A percentile compares a stretch with the other conserved stretches of the same genome.
Conservation (phyloP, 2,888 invertebrate genomes). For the Hydroisotoma schaefferi region DNA sequence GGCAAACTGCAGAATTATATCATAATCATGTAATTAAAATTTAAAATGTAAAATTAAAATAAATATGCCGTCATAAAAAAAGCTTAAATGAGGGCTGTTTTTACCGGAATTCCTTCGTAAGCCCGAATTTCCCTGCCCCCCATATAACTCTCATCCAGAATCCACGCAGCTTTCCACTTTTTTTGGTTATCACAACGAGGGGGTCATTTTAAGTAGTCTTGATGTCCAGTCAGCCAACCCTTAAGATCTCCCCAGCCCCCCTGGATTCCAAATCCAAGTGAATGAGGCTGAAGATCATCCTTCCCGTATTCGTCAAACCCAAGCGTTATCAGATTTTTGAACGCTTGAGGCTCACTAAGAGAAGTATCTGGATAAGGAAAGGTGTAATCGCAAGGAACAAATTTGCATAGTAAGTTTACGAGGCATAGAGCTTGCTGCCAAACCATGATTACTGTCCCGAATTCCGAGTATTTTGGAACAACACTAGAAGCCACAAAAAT, state of each 20-base stretch:
- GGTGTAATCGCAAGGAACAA: conserved; percentile 38
- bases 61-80: neutral
- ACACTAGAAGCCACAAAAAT: no score
- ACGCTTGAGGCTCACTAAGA: conserved; percentile 4
- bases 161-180: conserved; percentile 25
- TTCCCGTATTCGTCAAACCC: conserved; percentile 11
- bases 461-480: no score
- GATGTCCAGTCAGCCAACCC: conserved; percentile 3
- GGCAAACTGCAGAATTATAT: no score
- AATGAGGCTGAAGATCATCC: neutral
- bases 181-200: conserved; percentile 15
- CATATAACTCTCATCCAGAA: conserved; percentile 31
- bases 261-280: conserved; percentile 3
- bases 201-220: conserved; percentile 15
- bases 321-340: neutral
- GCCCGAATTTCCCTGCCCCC: conserved; percentile 35
- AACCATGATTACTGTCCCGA: no score
- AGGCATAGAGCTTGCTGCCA: conserved; percentile 34
- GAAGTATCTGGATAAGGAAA: conserved; percentile 29
- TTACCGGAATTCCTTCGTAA: conserved; percentile 40
- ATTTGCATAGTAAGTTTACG: conserved; percentile 38
- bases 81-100: no score
- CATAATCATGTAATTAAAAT: neutral
- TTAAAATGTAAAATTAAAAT: neutral
- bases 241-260: conserved; percentile 2